Conservation (phyloP, 2,797 vertebrate species). For the Karalla daura region DNA sequence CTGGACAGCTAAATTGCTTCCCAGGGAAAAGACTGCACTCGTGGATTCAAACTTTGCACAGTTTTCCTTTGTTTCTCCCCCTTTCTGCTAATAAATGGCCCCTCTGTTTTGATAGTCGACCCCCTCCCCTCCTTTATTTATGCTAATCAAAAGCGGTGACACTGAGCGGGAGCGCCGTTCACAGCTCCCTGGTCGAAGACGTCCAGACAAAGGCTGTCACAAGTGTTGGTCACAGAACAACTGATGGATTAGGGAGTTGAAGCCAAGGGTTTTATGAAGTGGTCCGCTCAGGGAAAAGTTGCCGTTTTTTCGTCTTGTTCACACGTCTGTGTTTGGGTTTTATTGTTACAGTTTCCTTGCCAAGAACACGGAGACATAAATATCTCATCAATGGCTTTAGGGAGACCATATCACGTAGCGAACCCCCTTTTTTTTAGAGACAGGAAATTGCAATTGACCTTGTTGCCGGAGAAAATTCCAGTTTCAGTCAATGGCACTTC, state of each 20-base stretch:
- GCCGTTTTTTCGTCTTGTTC: constrained; percentile 49
- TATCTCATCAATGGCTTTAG: constrained; percentile 41
- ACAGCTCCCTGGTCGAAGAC: constrained; percentile 65
- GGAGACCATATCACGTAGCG: constrained; percentile 22
- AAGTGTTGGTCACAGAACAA: constrained; percentile 79
- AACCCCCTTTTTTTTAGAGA: constrained; percentile 26
- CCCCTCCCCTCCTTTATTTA: constrained; percentile 72
- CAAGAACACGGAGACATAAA: constrained; percentile 51
- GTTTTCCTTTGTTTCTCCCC: constrained; percentile 58
- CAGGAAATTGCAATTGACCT: constrained; percentile 64
- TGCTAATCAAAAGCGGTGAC: constrained; percentile 81
- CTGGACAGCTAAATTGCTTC: constrained; percentile 78
- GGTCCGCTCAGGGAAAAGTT: constrained; percentile 51
- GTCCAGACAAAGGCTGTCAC: constrained; percentile 80
- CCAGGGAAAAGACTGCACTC: constrained; percentile 59
- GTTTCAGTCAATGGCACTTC: constrained; percentile 65
- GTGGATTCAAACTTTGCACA: constrained; percentile 68
- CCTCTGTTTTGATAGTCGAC: constrained; percentile 77
- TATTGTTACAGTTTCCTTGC: constrained; percentile 42
- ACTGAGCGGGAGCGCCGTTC: constrained; percentile 69
- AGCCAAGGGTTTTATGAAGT: constrained; percentile 69
- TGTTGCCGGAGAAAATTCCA: constrained; percentile 57
- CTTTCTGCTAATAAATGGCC: constrained; percentile 72
- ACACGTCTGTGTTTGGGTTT: constrained; percentile 53
- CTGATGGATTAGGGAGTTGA: constrained; percentile 78